Conservation (phyloP, 2,797 vertebrate species). For the Melanotaenia parkinsoni region DNA sequence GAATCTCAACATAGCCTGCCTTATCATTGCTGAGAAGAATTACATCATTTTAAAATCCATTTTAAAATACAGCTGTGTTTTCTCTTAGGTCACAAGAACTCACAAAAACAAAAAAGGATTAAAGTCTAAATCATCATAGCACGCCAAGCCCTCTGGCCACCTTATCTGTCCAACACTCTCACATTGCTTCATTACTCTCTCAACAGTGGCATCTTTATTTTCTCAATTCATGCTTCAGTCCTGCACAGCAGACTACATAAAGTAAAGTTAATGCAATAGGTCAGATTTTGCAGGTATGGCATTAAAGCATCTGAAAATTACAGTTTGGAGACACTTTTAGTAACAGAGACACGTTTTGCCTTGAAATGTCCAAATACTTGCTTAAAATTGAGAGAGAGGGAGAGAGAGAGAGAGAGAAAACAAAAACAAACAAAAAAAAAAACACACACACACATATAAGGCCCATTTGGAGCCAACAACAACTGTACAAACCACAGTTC, state of each 20-base stretch:
- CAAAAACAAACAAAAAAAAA: background rate
- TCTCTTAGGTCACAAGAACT: slow-evolving; percentile 21
- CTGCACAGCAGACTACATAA: slow-evolving; percentile 1
- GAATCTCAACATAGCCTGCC: background rate
- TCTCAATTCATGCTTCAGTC: background rate
- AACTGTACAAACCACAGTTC: background rate
- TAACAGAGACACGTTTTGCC: background rate
- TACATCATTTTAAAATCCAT: slow-evolving; percentile 25
- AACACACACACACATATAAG: background rate
- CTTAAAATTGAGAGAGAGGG: background rate
- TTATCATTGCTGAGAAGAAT: background rate
- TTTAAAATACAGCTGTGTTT: slow-evolving; percentile 42
- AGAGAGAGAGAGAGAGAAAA: too few relatives aligned
- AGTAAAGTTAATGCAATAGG: background rate
- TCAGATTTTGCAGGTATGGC: background rate
- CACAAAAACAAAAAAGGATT: slow-evolving; percentile 50
- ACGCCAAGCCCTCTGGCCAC: slow-evolving; percentile 6
- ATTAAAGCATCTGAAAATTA: background rate
- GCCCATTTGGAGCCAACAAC: background rate
- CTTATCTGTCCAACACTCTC: slow-evolving; percentile 21
- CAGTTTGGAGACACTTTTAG: background rate
- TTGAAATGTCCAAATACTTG: background rate
- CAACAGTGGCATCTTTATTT: background rate
- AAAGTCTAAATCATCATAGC: slow-evolving; percentile 33
- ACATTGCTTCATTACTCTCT: background rate